Base-by-base conservation (phyloP, 2,797 vertebrate species). In the Sparus aurata region DNA sequence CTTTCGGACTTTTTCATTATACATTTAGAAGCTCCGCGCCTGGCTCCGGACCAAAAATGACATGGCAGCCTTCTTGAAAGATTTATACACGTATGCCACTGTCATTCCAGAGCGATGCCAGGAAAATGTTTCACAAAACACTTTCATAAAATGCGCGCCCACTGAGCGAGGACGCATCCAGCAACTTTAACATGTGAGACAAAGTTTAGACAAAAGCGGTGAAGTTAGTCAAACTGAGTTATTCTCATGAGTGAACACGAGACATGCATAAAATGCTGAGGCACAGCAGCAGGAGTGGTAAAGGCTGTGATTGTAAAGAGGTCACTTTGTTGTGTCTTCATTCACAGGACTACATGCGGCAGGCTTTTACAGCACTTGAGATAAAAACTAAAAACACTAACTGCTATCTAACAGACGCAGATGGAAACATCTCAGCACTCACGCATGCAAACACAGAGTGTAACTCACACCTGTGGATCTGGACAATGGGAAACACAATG, bases 1-100 rank as follows among this genome's bases (percentile, higher is more conserved):
- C 89, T 82, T 85, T 88, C 27, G 15, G 88, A 87, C 82, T 87
- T 92, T 92, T 89, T 92, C 82, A 91, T 90, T 85, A 88, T 86
- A 84, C 81, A 89, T 91, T 91, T 69, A 75, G 86, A 89, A 83
- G 75, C 70, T 85, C 70, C 10, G 52, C 3, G 38, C 49, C 76
- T 90, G 91, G 91, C 85, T 77, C 61, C 57, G 0, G 0, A 88
- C 88, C 88, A 92, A 83, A 86, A 90, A 71, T 91, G 88, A 86
- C 91, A 92, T 85, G 73, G 81, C 83, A 78, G 85, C 69, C 79
- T 68, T 30, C 68, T 34, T 76, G 84, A 78, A 86, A 85, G 89
- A 92, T 92, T 89, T 87, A 93, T 52, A 85, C 67, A 64, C 2
- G 65, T 76, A 84, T 79, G 69, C 81, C 83, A 70, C 58, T 6